phyloP scores from a whole-genome alignment of 2,797 vertebrate species.

The Chaetophractus vellerosus region DNA sequence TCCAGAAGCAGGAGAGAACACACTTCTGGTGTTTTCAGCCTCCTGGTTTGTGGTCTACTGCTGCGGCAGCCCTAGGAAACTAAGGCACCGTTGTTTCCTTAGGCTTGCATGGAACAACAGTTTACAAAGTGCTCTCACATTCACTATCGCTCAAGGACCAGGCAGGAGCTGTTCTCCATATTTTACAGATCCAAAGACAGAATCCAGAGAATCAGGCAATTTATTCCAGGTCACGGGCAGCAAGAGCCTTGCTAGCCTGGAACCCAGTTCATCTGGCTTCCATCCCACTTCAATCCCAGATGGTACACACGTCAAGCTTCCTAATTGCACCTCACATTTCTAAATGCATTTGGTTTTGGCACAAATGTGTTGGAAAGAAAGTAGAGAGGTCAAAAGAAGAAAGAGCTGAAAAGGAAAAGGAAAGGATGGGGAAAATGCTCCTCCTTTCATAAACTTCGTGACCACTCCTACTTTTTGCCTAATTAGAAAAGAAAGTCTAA shows the following conservation, averaged over 20 bases:
- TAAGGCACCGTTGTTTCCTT: background rate
- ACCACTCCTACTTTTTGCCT: constrained; percentile 12
- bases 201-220: background rate
- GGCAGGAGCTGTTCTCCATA: background rate
- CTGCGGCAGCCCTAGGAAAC: no score
- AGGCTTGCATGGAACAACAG: background rate
- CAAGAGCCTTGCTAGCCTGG: background rate
- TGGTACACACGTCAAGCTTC: background rate
- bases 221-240: background rate
- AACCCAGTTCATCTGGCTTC: background rate
- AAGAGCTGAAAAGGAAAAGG: background rate
- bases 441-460: constrained; percentile 32
- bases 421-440: constrained; percentile 1
- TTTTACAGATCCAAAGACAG: constrained; percentile 49
- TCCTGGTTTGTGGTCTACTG: no score
- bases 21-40: no score
- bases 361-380: background rate
- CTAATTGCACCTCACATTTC: background rate
- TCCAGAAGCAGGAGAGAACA: no score
- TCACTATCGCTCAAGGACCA: background rate
- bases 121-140: background rate
- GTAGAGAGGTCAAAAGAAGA: background rate
- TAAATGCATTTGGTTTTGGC: background rate
- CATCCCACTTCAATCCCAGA: background rate
- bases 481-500: background rate